Percentiles rank a stretch among this genome's conserved stretches.
Evolutionary conservation across 2,797 vertebrate genomes (phyloP).

Genomic region (Myotis daubentonii): DNA sequence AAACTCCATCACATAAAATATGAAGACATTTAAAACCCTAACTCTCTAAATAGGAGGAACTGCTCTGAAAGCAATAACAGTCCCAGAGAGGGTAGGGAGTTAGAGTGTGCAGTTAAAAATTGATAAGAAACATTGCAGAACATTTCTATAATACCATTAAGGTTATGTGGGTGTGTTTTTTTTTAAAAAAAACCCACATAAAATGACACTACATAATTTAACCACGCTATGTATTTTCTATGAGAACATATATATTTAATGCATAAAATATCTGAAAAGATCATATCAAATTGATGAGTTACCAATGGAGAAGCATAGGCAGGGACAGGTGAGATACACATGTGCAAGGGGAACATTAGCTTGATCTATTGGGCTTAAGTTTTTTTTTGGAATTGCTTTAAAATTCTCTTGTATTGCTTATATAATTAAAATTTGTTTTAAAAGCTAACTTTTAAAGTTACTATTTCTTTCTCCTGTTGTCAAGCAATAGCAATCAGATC

Average conservation of each 20-base stretch:
- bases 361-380: background rate
- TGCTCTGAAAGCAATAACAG: too few relatives aligned
- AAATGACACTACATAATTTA: background rate
- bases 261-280: background rate
- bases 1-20: background rate
- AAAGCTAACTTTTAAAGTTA: background rate
- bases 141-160: background rate
- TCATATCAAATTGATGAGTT: too few relatives aligned
- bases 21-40: background rate
- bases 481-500: background rate
- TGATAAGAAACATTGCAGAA: background rate
- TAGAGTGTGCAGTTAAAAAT: background rate
- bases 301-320: background rate
- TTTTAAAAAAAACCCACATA: background rate
- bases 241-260: background rate
- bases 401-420: background rate
- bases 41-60: background rate
- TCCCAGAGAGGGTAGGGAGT: too few relatives aligned
- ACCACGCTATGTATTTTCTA: background rate
- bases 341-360: background rate
- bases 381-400: background rate
- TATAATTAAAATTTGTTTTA: background rate
- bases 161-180: background rate
- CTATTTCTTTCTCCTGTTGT: background rate
- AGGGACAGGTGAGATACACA: rapidly evolving